Evolutionary conservation across 2,113 vertebrate species (phyloP).

Genomic region (Bettongia penicillata): DNA sequence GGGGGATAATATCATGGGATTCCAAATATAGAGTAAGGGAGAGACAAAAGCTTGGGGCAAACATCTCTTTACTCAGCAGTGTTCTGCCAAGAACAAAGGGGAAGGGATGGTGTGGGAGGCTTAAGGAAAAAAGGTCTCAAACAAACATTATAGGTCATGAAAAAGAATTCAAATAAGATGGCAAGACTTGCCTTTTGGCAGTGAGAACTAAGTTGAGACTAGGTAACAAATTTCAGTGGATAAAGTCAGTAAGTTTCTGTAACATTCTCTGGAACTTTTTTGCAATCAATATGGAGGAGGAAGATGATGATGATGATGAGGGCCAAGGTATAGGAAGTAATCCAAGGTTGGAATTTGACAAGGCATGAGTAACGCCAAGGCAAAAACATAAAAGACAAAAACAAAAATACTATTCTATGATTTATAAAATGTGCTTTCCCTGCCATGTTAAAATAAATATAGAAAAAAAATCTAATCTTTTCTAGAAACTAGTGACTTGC

Average conservation of each 20-base stretch:
- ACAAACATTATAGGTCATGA: background rate
- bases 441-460: background rate
- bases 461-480: background rate
- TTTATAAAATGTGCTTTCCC: background rate
- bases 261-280: background rate
- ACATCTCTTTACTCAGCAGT: background rate
- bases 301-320: background rate
- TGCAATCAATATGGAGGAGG: background rate
- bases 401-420: background rate
- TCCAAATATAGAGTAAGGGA: background rate
- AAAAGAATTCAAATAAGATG: background rate
- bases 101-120: background rate
- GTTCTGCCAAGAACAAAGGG: background rate
- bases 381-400: background rate
- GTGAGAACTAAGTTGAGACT: background rate
- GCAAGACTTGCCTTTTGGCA: background rate
- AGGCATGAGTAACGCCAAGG: background rate
- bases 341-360: background rate
- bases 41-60: background rate
- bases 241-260: background rate
- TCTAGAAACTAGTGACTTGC: constrained; percentile 37
- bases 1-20: background rate
- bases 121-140: background rate
- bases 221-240: background rate
- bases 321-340: background rate